Base-by-base conservation (phyloP, 2,888 invertebrate species). In the Sepiola atlantica region DNA sequence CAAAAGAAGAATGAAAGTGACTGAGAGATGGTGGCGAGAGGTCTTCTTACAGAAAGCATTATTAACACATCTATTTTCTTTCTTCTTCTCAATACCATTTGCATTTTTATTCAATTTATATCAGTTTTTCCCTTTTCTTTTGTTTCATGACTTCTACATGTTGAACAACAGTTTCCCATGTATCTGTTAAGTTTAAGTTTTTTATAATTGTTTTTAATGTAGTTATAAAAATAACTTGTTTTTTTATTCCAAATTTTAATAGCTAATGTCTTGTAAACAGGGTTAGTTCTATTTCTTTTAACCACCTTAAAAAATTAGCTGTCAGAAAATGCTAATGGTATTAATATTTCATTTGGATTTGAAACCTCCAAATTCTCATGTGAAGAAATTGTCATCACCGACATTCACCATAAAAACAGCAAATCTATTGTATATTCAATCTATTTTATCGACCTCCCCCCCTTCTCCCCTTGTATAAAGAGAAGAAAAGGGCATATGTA, bases 11-110 rank as follows among this genome's bases (percentile, higher is more conserved):
- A 32, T 61, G 61, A 61, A 28, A 61, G 21, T 21, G 57, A 77
- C n/a, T n/a, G 77, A 77, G 77, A 0, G 77, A 77, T n/a, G 32
- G 77, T n/a, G 77, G 16, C n/a, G 32, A 32, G 77, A 32, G 77
- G 77, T 2, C 16, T 77, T 77, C 77, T 77, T 77, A 32, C n/a
- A 77, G 16, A 77, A 77, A 77, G 77, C 77, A 77, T 77, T 61
- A 61, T 61, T 77, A 77, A 77, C 77, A n/a, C 77, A 77, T 77
- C 77, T 77, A 77, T 77, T n/a, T 77, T n/a, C n/a, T 32, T 77
- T 77, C 77, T 77, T 77, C 77, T 77, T n/a, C 77, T 77, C 16
- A 77, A 77, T 77, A 77, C 77, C 77, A 77, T 77, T 77, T 77
- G 77, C 77, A 77, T 77, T 77, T 77, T 77, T 61, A 61, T 61